Base-by-base conservation (phyloP, 1,140 invertebrate species). In the Caenorhabditis remanei region DNA sequence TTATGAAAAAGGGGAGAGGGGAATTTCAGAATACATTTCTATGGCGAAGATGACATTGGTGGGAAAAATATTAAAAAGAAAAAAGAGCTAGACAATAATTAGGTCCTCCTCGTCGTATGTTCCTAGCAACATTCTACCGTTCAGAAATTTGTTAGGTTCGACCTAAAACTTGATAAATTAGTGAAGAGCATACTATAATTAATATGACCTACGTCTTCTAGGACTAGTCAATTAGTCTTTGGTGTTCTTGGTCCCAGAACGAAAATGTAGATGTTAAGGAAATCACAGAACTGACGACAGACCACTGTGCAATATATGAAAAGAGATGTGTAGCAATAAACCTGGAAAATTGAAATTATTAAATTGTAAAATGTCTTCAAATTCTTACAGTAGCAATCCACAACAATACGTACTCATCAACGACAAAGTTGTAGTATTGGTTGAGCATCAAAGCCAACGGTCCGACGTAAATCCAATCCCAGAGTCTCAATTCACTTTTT, bases 401-500 rank as follows among this genome's bases (percentile, higher is more conserved):
- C 16, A 92, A 83, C 11, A 92, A 48, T 55, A 63, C 41, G 53
- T 90, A 92, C 43, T 99, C 98, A 85, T 95, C 95, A 85, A 99
- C 93, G 89, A 96, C 95, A 91, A 95, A 96, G 93, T 98, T 97
- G 93, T 99, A 99, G 16, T 99, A 99, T 93, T 99, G 98, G 94
- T 99, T 99, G 55, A 99, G 94, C 93, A 99, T 97, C 87, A 99
- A 94, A 94, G 98, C 95, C 32, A 95, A 94, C 41, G 98, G 98
- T 9, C 97, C 97, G 65, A 98, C 92, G 84, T 99, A 94, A 19
- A 96, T 96, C 93, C 95, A 96, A 94, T 99, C 98, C 92, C 97
- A 95, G 93, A 98, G 96, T 88, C 96, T 95, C 96, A 99, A 96
- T 94, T 98, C 97, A 94, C 96, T 97, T 93, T 97, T 98, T 4